These are phyloP conservation scores for Chrysocyon brachyurus DNA, from an alignment of 2,797 vertebrate species.

Conservation along the genomic window DNA sequence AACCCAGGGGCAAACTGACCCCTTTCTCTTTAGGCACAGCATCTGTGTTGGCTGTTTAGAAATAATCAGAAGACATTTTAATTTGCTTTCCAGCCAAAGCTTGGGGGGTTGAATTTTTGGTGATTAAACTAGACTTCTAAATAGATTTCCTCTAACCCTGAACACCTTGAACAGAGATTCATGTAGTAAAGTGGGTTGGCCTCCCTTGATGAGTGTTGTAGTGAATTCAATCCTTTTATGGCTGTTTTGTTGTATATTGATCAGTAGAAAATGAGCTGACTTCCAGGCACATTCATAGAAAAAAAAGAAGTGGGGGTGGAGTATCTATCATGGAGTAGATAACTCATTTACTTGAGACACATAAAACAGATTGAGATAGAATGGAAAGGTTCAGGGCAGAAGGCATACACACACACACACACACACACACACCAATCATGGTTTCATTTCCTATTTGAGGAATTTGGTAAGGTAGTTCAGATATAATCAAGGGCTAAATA, in stretches of 20 bases:
- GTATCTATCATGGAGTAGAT: background rate
- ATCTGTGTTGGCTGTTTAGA: slow-evolving; percentile 18
- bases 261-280: background rate
- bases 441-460: background rate
- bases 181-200: background rate
- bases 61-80: slow-evolving; percentile 54
- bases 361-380: background rate
- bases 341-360: background rate
- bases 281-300: background rate
- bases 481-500: background rate
- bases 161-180: background rate
- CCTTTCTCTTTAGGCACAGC: slow-evolving; percentile 41
- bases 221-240: background rate
- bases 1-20: slow-evolving; percentile 44
- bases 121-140: slow-evolving; percentile 44
- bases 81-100: slow-evolving; percentile 20
- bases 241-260: background rate
- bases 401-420: background rate
- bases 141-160: background rate
- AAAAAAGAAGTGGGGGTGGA: too few species aligned
- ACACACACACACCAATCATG: background rate
- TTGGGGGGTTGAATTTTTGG: background rate
- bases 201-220: background rate
- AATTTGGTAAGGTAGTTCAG: background rate
- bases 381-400: background rate